Evolutionary conservation across 2,797 vertebrate genomes (phyloP).

Genomic region (Pseudochirops cupreus): DNA sequence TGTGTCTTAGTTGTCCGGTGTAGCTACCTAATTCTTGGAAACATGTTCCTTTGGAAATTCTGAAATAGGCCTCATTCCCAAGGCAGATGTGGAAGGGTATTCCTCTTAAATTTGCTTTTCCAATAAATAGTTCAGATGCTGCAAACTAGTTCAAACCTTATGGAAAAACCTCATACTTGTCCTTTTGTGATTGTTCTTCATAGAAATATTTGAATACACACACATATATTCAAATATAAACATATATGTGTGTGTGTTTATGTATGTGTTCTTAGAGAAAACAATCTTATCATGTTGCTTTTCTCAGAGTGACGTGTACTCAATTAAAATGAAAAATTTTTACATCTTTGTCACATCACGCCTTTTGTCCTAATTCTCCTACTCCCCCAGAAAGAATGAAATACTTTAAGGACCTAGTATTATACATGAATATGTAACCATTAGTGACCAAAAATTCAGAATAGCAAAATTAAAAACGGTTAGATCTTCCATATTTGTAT

Average conservation of each 20-base stretch:
- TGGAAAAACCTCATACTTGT: neutral
- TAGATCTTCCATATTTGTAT: too few species aligned
- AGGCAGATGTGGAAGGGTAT: neutral
- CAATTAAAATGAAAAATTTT: neutral
- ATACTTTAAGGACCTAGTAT: neutral
- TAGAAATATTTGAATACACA: neutral
- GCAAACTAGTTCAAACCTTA: neutral
- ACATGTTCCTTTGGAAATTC: neutral
- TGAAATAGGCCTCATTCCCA: neutral
- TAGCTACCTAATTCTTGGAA: neutral
- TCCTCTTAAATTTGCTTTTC: neutral
- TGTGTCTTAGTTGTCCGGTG: neutral
- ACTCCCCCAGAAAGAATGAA: neutral
- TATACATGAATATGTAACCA: neutral
- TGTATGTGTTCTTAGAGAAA: neutral
- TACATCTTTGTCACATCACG: neutral
- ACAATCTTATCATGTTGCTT: neutral
- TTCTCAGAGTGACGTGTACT: neutral
- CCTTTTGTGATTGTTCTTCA: neutral
- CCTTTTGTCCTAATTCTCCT: neutral
- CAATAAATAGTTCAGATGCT: neutral
- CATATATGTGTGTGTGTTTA: too few species aligned
- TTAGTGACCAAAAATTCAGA: neutral
- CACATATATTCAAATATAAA: too few species aligned
- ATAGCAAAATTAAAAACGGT: too few species aligned